Percentiles rank a stretch among this genome's conserved stretches.
phyloP scores from a whole-genome alignment of 2,888 invertebrate species.

The Zootermopsis nevadensis region DNA sequence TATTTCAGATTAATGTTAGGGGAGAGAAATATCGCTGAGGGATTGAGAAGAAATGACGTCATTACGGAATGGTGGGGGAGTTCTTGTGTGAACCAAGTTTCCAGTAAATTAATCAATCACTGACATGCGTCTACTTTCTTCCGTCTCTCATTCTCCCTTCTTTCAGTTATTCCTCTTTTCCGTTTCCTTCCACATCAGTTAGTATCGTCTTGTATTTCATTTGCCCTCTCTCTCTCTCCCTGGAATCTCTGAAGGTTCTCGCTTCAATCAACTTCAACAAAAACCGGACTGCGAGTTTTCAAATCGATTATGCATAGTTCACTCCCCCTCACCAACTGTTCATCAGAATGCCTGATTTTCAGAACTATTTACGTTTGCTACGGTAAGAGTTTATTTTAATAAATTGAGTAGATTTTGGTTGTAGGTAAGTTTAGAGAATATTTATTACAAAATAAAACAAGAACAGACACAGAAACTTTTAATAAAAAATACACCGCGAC shows the following conservation, averaged over 20 bases:
- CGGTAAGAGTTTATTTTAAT: background rate
- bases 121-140: conserved; percentile 14
- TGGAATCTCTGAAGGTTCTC: background rate
- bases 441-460: background rate
- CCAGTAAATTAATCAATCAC: conserved; percentile 40
- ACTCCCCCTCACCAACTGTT: background rate
- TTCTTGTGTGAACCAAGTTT: conserved; percentile 21
- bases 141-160: conserved; percentile 2
- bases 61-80: background rate
- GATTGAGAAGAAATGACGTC: conserved; percentile 15
- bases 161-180: conserved; percentile 20
- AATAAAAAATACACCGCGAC: too few relatives aligned
- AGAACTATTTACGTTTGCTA: background rate
- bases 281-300: conserved; percentile 11
- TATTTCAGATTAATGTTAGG: background rate
- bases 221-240: background rate
- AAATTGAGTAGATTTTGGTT: background rate
- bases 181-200: conserved; percentile 22
- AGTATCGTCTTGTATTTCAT: background rate
- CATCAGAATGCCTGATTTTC: background rate
- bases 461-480: too few relatives aligned
- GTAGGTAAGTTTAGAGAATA: background rate
- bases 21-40: background rate
- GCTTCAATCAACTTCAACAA: conserved; percentile 34
- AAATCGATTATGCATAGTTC: conserved; percentile 17